These are phyloP conservation scores for Origma solitaria DNA, from an alignment of 2,113 vertebrate genomes.

Conservation along the genomic window DNA sequence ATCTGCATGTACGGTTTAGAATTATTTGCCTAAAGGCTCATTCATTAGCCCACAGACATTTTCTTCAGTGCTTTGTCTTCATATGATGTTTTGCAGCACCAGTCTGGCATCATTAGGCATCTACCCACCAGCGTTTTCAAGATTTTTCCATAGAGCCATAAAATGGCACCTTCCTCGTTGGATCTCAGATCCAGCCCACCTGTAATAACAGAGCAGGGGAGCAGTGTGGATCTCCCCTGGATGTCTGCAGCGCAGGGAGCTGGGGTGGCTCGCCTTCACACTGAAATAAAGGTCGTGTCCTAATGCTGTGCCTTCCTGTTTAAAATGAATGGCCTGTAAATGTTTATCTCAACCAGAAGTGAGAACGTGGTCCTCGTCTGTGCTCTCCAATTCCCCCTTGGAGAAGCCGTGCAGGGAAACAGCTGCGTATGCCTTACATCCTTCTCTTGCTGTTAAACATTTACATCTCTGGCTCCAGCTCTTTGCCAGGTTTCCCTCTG, in stretches of 20 bases:
- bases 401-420: not conserved
- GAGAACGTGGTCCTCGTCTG: not conserved
- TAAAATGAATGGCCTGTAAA: conserved; percentile 27
- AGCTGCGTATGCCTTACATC: not conserved
- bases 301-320: not conserved
- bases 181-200: conserved; percentile 27
- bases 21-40: not conserved
- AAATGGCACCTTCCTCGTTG: not conserved
- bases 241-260: not conserved
- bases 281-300: not conserved
- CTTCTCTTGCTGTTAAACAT: not conserved
- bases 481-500: not conserved
- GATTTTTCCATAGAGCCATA: conserved; percentile 25
- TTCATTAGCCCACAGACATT: not conserved
- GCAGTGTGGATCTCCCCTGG: not conserved
- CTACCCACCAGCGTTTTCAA: not conserved
- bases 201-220: conserved; percentile 54
- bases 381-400: not conserved
- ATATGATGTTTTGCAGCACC: not conserved
- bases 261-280: not conserved
- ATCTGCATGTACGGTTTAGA: not conserved
- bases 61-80: not conserved
- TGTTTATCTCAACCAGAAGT: conserved; percentile 25
- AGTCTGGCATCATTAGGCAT: conserved; percentile 6
- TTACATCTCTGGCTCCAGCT: not conserved